Evolutionary conservation across 2,888 invertebrate genomes (phyloP).

Genomic region (Lycaena phlaeas): DNA sequence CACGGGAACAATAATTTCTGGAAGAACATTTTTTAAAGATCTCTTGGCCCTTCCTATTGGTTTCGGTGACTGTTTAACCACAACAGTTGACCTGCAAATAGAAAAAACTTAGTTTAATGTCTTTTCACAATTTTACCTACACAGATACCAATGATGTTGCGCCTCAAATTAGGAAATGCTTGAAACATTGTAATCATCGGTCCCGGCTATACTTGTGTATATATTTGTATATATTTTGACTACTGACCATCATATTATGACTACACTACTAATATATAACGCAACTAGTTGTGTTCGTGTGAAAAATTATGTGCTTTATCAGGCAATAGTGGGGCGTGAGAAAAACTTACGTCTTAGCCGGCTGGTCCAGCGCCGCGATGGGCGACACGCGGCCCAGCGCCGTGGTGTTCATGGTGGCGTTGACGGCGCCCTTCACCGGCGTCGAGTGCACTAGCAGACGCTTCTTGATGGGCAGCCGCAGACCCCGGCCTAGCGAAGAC

Average conservation of each 20-base stretch:
- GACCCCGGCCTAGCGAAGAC: background rate
- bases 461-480: conserved; percentile 43
- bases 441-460: conserved; percentile 47
- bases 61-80: background rate
- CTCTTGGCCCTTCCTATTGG: conserved; percentile 3
- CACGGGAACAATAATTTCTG: background rate
- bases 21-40: background rate
- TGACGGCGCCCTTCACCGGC: conserved; percentile 38
- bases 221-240: too few species aligned
- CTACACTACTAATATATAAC: too few species aligned
- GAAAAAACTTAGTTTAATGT: too few species aligned
- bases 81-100: conserved; percentile 5
- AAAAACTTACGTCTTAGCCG: conserved; percentile 12
- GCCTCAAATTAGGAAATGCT: too few species aligned
- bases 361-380: conserved; percentile 25
- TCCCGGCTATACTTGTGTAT: too few species aligned
- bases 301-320: too few species aligned
- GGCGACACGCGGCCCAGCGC: conserved; percentile 47
- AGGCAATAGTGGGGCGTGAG: too few species aligned
- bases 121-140: too few species aligned
- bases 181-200: too few species aligned
- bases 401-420: conserved; percentile 28
- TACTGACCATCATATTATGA: too few species aligned
- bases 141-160: too few species aligned
- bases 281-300: too few species aligned